Evolutionary conservation across 92 coral and sea anemone genomes (phyloP).

Genomic region (Metridium senile): DNA sequence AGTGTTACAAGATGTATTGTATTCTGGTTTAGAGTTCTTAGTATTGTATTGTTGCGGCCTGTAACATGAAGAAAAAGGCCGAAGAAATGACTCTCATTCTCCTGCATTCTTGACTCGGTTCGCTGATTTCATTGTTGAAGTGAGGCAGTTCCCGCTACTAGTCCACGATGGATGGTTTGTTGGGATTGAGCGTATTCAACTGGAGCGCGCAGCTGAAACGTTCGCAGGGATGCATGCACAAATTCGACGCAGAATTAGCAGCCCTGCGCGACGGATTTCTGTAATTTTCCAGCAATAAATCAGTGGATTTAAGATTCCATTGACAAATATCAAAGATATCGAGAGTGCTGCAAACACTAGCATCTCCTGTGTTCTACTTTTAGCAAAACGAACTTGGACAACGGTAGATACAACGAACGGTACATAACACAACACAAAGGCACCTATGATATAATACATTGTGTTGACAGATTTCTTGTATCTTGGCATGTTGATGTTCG

Average conservation of each 20-base stretch:
- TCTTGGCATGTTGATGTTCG: slow-evolving; percentile 21
- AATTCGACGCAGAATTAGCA: background rate
- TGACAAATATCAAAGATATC: background rate
- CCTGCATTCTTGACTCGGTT: too few species aligned
- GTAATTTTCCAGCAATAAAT: slow-evolving; percentile 18
- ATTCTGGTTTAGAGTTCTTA: too few species aligned
- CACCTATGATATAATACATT: slow-evolving; percentile 6
- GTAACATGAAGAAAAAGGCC: too few species aligned
- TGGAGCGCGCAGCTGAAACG: too few species aligned
- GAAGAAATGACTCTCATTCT: too few species aligned
- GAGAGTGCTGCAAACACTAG: background rate
- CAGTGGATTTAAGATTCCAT: slow-evolving; percentile 17
- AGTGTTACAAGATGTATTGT: too few species aligned
- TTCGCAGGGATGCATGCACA: background rate
- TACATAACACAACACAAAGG: slow-evolving; percentile 6
- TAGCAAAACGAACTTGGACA: background rate
- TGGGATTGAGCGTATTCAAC: too few species aligned
- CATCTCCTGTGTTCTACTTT: background rate
- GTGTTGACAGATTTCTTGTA: slow-evolving; percentile 7
- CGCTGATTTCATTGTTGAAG: too few species aligned
- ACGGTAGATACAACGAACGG: background rate
- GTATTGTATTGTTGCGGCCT: too few species aligned
- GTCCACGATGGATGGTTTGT: too few species aligned
- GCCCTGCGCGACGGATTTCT: background rate
- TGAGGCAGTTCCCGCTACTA: too few species aligned